Percentiles rank a stretch among this genome's conserved stretches.
Evolutionary conservation across 2,888 invertebrate species (phyloP).

Genomic region (Campoletis raptor): DNA sequence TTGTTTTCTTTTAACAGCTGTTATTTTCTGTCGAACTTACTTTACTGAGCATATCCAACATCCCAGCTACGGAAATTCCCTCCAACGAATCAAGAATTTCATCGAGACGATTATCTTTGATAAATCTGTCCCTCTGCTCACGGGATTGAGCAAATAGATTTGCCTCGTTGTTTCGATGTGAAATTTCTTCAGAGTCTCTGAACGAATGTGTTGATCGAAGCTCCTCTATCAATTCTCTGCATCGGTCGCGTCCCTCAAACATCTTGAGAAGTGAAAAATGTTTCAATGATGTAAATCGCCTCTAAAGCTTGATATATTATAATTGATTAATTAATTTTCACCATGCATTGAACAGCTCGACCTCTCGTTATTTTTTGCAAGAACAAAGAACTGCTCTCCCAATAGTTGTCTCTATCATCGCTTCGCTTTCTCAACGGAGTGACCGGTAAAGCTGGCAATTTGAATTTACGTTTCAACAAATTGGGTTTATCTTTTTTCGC

Average conservation of each 20-base stretch:
- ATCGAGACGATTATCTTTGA: slow-evolving; percentile 86
- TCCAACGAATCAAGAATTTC: slow-evolving; percentile 90
- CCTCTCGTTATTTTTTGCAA: slow-evolving; percentile 90
- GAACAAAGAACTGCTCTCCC: slow-evolving; percentile 74
- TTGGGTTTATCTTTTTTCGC: slow-evolving; percentile 51
- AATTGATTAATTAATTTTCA: slow-evolving; percentile 76
- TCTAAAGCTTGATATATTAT: not conserved
- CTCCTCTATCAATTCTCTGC: slow-evolving; percentile 90
- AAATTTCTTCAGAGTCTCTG: slow-evolving; percentile 85
- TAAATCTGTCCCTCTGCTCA: slow-evolving; percentile 66
- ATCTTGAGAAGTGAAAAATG: slow-evolving; percentile 85
- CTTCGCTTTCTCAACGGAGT: slow-evolving; percentile 84
- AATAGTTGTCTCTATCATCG: slow-evolving; percentile 79
- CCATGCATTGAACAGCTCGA: slow-evolving; percentile 90
- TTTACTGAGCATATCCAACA: slow-evolving; percentile 89
- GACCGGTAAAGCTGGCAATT: slow-evolving; percentile 64
- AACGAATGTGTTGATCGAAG: slow-evolving; percentile 89
- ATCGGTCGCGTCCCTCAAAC: slow-evolving; percentile 89
- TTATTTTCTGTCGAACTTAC: slow-evolving; percentile 66
- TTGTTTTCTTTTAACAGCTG: not conserved
- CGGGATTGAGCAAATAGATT: slow-evolving; percentile 65
- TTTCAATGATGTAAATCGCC: not conserved
- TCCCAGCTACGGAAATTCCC: slow-evolving; percentile 90
- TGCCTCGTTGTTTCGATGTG: slow-evolving; percentile 78
- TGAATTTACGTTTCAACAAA: slow-evolving; percentile 73